Conservation (phyloP, 2,797 vertebrate species). For the Enteromius unitaeniatus region DNA sequence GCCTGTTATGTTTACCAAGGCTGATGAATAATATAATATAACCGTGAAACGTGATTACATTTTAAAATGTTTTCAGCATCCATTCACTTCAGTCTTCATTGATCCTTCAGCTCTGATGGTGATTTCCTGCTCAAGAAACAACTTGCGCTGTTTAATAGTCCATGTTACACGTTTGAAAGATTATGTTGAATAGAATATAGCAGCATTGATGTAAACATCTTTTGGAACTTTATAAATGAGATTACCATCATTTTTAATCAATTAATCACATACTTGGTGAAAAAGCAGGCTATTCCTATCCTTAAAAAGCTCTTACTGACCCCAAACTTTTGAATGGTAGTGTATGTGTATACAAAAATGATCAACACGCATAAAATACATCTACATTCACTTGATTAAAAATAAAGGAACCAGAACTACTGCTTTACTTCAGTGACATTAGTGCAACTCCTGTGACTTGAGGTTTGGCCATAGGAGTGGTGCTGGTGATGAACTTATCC, state of each 20-base stretch:
- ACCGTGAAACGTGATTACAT: not conserved
- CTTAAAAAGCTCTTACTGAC: not conserved
- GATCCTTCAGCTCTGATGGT: not conserved
- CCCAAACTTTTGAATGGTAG: not conserved
- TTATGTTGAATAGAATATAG: not conserved
- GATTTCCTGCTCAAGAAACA: not conserved
- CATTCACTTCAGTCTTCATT: too few relatives aligned
- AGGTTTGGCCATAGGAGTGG: slow-evolving; percentile 4
- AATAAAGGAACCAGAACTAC: not conserved
- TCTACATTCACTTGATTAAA: not conserved
- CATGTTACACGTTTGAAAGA: too few relatives aligned
- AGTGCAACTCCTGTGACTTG: slow-evolving; percentile 5
- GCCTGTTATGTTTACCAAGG: not conserved
- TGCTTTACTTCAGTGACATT: slow-evolving; percentile 2
- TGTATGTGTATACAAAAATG: not conserved
- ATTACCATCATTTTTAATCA: not conserved
- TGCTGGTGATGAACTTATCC: slow-evolving; percentile 1
- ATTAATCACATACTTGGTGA: not conserved
- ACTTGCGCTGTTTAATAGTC: not conserved
- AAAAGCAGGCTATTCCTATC: not conserved
- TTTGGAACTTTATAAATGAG: not conserved
- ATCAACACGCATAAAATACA: not conserved
- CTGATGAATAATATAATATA: not conserved
- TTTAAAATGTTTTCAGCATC: not conserved
- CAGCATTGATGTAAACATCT: not conserved